These are phyloP conservation scores for Tangachromis dhanisi DNA, from an alignment of 2,113 vertebrate genomes.

Conservation along the genomic window DNA sequence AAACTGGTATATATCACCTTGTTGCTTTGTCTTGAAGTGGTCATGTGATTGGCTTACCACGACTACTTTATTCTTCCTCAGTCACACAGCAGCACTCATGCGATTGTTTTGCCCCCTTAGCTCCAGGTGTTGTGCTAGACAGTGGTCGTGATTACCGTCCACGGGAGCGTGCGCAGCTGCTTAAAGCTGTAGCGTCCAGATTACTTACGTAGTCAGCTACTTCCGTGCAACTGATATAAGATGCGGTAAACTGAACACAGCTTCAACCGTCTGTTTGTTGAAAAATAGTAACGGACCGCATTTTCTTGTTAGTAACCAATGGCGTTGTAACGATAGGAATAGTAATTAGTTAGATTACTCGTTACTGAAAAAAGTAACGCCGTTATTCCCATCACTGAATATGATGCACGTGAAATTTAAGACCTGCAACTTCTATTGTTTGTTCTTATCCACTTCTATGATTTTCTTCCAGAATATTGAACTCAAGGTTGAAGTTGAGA, in stretches of 20 bases:
- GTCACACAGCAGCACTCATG: rapidly evolving
- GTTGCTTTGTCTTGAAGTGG: not conserved
- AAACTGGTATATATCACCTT: rapidly evolving
- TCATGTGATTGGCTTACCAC: not conserved
- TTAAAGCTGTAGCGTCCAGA: not conserved
- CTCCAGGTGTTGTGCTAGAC: not conserved
- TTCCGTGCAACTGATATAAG: rapidly evolving
- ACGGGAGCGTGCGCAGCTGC: not conserved
- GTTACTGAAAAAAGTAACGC: not conserved
- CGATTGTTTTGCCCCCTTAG: rapidly evolving
- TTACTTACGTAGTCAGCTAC: not conserved
- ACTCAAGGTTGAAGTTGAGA: constrained; percentile 91
- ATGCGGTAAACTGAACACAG: not conserved
- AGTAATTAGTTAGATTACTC: not conserved
- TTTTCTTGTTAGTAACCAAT: not conserved
- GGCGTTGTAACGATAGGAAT: not conserved
- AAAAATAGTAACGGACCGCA: not conserved
- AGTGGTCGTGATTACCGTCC: not conserved
- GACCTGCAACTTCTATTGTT: not conserved
- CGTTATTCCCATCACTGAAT: not conserved
- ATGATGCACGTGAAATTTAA: not conserved
- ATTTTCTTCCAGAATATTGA: constrained; percentile 83
- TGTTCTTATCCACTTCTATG: not conserved
- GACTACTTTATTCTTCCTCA: no score
- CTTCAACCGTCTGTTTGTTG: not conserved